Conservation (phyloP, 1,140 invertebrate genomes). For the Pseudachorutes palmiensis region DNA sequence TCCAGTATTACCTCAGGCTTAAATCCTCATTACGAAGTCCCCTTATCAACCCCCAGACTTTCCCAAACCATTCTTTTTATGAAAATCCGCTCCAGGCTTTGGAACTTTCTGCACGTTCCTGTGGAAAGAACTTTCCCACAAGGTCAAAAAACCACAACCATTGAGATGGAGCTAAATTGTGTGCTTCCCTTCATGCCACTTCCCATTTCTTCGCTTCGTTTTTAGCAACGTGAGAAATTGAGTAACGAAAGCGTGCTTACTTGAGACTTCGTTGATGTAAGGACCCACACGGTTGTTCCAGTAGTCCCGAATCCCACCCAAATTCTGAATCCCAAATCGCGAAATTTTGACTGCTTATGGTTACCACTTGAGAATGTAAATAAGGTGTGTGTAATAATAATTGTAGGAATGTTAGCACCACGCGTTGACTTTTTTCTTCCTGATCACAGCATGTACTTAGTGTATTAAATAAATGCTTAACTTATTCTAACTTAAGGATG, state of each 20-base stretch:
- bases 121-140: too few species aligned
- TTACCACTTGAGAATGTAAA: background rate
- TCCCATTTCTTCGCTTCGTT: too few species aligned
- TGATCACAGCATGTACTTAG: too few species aligned
- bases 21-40: background rate
- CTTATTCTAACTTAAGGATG: background rate
- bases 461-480: too few species aligned
- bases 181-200: too few species aligned
- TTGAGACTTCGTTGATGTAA: conserved; percentile 37
- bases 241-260: too few species aligned
- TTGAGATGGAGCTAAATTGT: too few species aligned
- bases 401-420: background rate
- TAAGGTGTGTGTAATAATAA: background rate
- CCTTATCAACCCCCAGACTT: background rate
- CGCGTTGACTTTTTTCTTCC: conserved; percentile 1
- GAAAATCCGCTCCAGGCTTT: too few species aligned
- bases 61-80: too few species aligned
- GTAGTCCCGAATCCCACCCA: conserved; percentile 37
- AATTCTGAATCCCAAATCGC: conserved; percentile 36
- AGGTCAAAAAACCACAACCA: too few species aligned
- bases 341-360: conserved; percentile 36
- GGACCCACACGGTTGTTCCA: conserved; percentile 37
- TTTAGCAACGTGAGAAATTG: too few species aligned
- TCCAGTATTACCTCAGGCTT: background rate
- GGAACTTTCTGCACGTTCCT: too few species aligned